Conservation (phyloP, 2,113 vertebrate species). For the Scomber japonicus region DNA sequence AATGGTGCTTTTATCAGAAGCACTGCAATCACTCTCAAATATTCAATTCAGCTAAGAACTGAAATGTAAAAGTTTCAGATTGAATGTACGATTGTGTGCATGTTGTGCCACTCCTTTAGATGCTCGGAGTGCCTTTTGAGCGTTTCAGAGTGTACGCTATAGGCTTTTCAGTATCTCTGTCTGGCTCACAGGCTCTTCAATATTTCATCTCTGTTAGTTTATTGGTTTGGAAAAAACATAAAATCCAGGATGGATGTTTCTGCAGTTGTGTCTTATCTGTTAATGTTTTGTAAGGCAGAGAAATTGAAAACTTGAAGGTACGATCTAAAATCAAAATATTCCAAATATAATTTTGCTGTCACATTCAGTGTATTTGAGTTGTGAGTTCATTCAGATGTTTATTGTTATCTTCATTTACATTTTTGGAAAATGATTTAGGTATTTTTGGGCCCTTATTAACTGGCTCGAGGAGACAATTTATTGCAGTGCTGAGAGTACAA, state of each 20-base stretch:
- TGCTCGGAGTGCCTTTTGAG: constrained; percentile 70
- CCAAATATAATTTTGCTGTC: constrained; percentile 3
- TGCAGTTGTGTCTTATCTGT: constrained; percentile 40
- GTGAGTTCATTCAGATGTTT: not conserved
- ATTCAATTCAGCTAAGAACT: constrained; percentile 81
- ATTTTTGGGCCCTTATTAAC: constrained; percentile 6
- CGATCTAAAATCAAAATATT: constrained; percentile 3
- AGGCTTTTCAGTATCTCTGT: constrained; percentile 68
- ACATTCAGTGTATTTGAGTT: not conserved
- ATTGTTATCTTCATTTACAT: not conserved
- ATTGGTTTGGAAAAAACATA: constrained; percentile 64
- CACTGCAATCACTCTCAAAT: constrained; percentile 79
- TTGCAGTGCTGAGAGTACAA: constrained; percentile 14
- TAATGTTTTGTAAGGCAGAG: constrained; percentile 30
- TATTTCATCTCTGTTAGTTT: constrained; percentile 81
- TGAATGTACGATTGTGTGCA: constrained; percentile 78
- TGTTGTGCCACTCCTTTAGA: constrained; percentile 59
- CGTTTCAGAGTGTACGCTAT: constrained; percentile 48
- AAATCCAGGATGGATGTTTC: constrained; percentile 42
- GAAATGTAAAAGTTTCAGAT: constrained; percentile 86
- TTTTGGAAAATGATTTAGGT: not conserved
- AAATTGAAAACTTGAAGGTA: constrained; percentile 34
- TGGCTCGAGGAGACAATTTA: not conserved
- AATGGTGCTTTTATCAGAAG: constrained; percentile 86
- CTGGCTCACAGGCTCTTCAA: constrained; percentile 68